phyloP scores from a whole-genome alignment of 2,797 vertebrate species.

The Rhinoraja longicauda region DNA sequence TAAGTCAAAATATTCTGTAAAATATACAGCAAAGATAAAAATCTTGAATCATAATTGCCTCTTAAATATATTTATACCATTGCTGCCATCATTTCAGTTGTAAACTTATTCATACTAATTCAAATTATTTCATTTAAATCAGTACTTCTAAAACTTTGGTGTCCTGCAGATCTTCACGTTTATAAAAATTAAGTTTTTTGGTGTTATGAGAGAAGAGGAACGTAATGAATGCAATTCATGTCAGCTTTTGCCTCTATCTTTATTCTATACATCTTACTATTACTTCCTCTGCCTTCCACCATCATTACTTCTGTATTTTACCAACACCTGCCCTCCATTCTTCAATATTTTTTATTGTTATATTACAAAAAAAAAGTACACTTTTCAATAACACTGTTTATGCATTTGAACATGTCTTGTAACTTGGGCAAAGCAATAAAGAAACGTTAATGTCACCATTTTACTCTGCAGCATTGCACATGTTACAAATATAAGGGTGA shows the following conservation, averaged over 20 bases:
- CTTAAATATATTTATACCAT: background rate
- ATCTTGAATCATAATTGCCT: conserved; percentile 3
- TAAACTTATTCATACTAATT: background rate
- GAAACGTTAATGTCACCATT: too few relatives aligned
- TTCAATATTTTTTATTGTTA: too few relatives aligned
- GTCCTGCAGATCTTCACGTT: too few relatives aligned
- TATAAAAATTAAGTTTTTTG: background rate
- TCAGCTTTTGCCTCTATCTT: background rate
- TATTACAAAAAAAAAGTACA: too few relatives aligned
- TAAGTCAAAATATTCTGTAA: too few relatives aligned
- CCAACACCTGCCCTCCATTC: background rate
- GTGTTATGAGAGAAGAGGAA: background rate
- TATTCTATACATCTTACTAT: background rate
- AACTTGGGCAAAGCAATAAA: too few relatives aligned
- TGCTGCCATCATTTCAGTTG: background rate
- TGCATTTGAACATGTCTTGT: too few relatives aligned
- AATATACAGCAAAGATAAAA: background rate
- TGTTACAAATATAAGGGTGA: too few relatives aligned
- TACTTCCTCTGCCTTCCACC: background rate
- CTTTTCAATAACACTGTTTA: too few relatives aligned
- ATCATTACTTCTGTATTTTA: background rate
- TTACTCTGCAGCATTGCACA: too few relatives aligned
- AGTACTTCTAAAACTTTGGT: background rate
- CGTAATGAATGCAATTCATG: background rate
- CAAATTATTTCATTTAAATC: background rate